Evolutionary conservation across 2,113 vertebrate species (phyloP).

Genomic region (Aviceda subcristata): DNA sequence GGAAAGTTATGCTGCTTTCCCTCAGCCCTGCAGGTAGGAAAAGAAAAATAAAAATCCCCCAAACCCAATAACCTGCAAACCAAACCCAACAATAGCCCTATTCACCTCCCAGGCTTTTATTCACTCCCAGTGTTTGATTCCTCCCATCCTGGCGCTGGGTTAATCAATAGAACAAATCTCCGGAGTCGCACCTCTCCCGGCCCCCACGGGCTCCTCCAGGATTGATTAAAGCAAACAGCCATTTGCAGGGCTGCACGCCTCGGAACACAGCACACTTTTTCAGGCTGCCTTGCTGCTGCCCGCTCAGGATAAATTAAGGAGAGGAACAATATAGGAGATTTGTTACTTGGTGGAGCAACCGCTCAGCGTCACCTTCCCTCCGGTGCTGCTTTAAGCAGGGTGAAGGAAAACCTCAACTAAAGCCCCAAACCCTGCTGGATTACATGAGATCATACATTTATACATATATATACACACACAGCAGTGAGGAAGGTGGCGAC

Average conservation of each 20-base stretch:
- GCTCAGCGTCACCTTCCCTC: not conserved
- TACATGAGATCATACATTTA: fast-evolving
- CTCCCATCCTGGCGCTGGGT: not conserved
- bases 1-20: not conserved
- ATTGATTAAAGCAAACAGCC: constrained; percentile 53
- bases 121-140: not conserved
- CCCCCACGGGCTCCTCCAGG: constrained; percentile 13
- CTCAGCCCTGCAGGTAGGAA: not conserved
- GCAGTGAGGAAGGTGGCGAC: fast-evolving
- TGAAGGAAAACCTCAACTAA: not conserved
- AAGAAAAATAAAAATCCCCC: not conserved
- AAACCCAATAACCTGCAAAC: not conserved
- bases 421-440: not conserved
- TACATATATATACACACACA: fast-evolving
- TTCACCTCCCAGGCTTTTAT: not conserved
- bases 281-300: constrained; percentile 34
- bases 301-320: not conserved
- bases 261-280: not conserved
- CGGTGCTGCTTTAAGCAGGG: not conserved
- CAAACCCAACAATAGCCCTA: not conserved
- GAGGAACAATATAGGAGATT: not conserved
- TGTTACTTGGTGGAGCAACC: not conserved
- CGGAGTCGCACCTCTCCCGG: not conserved
- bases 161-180: constrained; percentile 62
- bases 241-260: constrained; percentile 15